phyloP scores from a whole-genome alignment of 2,113 vertebrate species.

The Sakesphorus luctuosus region DNA sequence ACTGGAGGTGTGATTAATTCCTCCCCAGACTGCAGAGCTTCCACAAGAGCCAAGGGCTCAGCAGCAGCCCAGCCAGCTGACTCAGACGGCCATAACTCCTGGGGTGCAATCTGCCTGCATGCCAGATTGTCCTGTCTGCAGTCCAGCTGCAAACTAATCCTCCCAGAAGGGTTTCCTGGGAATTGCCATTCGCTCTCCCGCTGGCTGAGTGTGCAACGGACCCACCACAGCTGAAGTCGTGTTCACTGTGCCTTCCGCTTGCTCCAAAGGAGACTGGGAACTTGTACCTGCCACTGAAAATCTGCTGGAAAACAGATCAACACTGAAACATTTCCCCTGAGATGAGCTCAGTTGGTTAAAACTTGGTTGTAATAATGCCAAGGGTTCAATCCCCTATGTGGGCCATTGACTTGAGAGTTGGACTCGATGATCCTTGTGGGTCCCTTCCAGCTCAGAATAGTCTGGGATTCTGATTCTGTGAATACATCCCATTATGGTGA shows the following conservation, averaged over 20 bases:
- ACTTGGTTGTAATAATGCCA: too few species aligned
- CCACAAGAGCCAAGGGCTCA: not conserved
- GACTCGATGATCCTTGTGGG: too few species aligned
- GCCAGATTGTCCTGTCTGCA: not conserved
- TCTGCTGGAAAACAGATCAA: not conserved
- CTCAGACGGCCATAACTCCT: not conserved
- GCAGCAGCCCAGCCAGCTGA: constrained; percentile 12
- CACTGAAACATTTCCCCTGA: not conserved
- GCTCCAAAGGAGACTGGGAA: not conserved
- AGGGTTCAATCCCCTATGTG: too few species aligned
- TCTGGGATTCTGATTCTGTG: too few species aligned
- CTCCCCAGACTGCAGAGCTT: constrained; percentile 2
- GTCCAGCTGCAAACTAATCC: not conserved
- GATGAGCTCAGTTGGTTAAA: too few species aligned
- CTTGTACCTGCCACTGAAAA: not conserved
- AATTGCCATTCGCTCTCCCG: not conserved
- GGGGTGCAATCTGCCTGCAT: not conserved
- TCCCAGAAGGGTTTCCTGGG: not conserved
- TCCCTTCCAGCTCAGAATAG: too few species aligned
- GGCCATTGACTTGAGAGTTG: too few species aligned
- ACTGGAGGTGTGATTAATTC: constrained; percentile 22
- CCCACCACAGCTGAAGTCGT: not conserved
- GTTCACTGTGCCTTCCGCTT: not conserved
- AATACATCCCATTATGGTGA: not conserved
- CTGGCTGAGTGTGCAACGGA: not conserved